phyloP scores from a whole-genome alignment of 2,113 vertebrate species.

The Solenodon paradoxus region DNA sequence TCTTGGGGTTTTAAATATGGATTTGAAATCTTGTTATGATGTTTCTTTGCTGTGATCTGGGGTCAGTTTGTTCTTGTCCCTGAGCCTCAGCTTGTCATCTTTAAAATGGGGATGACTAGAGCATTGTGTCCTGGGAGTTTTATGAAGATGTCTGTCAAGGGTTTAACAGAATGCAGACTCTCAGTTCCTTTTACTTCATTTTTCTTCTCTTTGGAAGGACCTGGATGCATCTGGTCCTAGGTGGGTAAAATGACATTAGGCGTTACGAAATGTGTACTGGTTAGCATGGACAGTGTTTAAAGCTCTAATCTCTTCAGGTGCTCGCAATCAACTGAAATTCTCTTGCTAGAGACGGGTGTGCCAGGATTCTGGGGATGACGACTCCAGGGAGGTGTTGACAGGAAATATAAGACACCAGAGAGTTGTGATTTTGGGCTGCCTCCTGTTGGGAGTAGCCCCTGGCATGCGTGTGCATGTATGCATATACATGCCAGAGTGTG shows the following conservation, averaged over 20 bases:
- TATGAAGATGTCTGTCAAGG: neutral
- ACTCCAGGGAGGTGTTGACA: neutral
- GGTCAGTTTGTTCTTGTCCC: neutral
- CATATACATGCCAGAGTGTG: neutral
- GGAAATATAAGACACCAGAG: neutral
- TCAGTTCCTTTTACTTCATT: neutral
- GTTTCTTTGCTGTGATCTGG: neutral
- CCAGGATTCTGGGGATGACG: neutral
- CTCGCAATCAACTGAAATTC: neutral
- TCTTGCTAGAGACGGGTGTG: neutral
- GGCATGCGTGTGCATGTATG: neutral
- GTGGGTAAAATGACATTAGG: neutral
- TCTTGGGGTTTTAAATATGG: too few relatives aligned
- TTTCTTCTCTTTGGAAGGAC: neutral
- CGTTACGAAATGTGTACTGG: fast-evolving
- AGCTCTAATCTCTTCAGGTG: neutral
- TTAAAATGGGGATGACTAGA: neutral
- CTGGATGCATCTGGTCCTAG: neutral
- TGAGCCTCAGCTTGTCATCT: neutral
- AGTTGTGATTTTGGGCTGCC: neutral
- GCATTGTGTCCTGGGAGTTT: neutral
- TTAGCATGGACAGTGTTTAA: neutral
- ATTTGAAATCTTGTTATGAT: neutral
- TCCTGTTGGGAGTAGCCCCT: neutral
- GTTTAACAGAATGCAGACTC: neutral